Evolutionary conservation across 2,113 vertebrate genomes (phyloP).

Genomic region (Psophia crepitans): DNA sequence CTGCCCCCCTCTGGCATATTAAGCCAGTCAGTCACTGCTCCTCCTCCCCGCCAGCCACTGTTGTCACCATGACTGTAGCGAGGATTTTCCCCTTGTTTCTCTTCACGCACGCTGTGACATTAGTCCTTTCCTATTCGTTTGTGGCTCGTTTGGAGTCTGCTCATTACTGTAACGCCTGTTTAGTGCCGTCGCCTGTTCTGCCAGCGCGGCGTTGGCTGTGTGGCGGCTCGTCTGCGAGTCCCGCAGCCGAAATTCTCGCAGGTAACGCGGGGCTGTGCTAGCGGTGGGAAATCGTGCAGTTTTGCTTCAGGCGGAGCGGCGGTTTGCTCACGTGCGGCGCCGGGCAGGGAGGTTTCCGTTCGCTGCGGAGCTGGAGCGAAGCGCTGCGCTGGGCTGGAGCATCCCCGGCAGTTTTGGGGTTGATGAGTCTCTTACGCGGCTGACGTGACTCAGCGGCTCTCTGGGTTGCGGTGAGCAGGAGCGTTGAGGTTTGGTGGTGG

Average conservation of each 20-base stretch:
- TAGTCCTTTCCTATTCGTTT: background rate
- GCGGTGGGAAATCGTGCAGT: fast-evolving
- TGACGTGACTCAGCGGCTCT: background rate
- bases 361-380: background rate
- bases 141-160: background rate
- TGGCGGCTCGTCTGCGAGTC: background rate
- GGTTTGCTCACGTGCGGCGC: fast-evolving
- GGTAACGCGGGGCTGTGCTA: background rate
- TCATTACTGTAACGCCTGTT: fast-evolving
- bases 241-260: background rate
- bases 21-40: background rate
- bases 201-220: background rate
- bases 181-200: background rate
- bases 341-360: background rate
- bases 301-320: background rate
- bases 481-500: background rate
- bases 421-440: background rate
- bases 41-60: background rate
- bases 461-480: background rate
- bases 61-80: background rate
- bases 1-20: background rate
- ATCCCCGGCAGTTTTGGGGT: background rate
- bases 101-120: fast-evolving
- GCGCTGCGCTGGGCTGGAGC: background rate
- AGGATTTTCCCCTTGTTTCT: background rate